Base-by-base conservation (phyloP, 2,797 vertebrate species). In the Oreochromis grahami region DNA sequence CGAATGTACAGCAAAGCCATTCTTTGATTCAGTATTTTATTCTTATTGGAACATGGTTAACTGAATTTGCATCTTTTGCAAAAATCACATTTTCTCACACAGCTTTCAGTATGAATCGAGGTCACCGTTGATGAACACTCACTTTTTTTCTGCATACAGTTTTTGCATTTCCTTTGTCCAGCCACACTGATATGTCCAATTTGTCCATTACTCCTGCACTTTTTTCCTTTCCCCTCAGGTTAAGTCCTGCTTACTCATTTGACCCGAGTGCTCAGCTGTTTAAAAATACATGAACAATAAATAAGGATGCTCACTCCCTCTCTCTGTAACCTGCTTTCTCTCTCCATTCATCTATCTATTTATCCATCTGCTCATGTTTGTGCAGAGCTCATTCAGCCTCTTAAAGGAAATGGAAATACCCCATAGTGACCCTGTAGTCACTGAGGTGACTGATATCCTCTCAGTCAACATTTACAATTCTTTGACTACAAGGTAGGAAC, bases 251-350 rank as follows among this genome's bases (percentile, higher is more conserved):
- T 96, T 95, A 95, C 94, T 96, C 95, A 90, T 95, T 95, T 96
- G 94, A 96, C 93, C 93, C 82, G 77, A 34, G 80, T 89, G 92
- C 78, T 94, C 94, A 77, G 86, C 94, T 94, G 88, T 93, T 96
- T 96, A 96, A 96, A 96, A 96, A 96, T 96, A 93, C 93, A 96
- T 96, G 96, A 94, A 95, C 93, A 95, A 95, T 96, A 96, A 96
- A 96, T 95, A 96, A 92, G 93, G 94, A 94, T 81, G 77, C 80
- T 88, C 79, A 55, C 60, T 68, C 72, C 65, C 76, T 86, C 55
- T 79, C 51, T 79, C 63, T 77, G 41, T 55, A 17, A 70, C 82
- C 68, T 19, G 17, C 86, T 74, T 84, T 65, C 91, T 82, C 81
- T 48, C 60, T 56, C 72, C 48, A 19, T 86, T 85, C 79, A 34